Conservation (phyloP, 2,113 vertebrate genomes). For the Falco punctatus region DNA sequence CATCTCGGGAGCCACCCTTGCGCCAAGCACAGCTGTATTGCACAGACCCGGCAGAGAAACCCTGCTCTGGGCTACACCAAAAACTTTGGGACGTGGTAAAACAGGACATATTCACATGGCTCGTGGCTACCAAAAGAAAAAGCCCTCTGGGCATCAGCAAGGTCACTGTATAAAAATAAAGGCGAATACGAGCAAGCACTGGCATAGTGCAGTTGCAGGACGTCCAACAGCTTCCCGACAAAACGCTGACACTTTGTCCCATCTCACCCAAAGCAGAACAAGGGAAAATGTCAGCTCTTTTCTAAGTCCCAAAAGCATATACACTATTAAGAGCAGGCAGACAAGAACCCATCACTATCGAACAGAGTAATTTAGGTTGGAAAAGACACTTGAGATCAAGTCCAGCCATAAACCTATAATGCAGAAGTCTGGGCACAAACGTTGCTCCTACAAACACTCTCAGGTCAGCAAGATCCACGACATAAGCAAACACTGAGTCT, state of each 20-base stretch:
- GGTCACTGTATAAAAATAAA: not conserved
- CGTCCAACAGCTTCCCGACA: not conserved
- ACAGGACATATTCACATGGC: accelerated
- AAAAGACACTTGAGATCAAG: not conserved
- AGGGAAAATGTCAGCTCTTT: not conserved
- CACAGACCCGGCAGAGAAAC: not conserved
- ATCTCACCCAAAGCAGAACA: not conserved
- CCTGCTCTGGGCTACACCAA: not conserved
- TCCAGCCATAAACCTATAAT: not conserved
- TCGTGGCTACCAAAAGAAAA: not conserved
- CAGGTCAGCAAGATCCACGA: accelerated
- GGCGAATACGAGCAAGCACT: not conserved
- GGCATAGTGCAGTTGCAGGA: not conserved
- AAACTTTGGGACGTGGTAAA: not conserved
- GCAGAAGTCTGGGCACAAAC: not conserved
- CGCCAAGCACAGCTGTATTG: accelerated
- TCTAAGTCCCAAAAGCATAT: not conserved
- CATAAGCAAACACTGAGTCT: not conserved
- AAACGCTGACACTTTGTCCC: not conserved
- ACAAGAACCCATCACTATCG: not conserved
- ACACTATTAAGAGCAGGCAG: not conserved
- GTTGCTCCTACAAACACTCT: not conserved
- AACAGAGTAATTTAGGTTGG: not conserved
- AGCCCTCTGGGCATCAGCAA: not conserved
- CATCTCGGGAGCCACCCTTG: accelerated